Percentiles rank a stretch among this genome's conserved stretches.
These are phyloP conservation scores for Vidua chalybeata DNA, from an alignment of 2,113 vertebrate genomes.

Conservation along the genomic window DNA sequence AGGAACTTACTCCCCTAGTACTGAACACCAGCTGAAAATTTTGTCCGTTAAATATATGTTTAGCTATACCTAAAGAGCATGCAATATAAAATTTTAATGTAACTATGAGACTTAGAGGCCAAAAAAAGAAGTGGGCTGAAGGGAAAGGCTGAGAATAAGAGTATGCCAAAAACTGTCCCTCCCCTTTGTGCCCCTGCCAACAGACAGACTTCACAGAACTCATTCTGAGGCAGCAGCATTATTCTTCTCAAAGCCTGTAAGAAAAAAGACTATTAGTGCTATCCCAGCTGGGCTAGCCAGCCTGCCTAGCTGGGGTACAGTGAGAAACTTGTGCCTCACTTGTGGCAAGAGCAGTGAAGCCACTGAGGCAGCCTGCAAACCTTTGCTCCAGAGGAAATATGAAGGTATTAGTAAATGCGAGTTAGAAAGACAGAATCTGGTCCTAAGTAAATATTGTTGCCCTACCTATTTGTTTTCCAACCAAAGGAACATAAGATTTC, in stretches of 20 bases:
- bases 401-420: not conserved
- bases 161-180: not conserved
- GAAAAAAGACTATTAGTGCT: not conserved
- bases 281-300: not conserved
- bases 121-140: not conserved
- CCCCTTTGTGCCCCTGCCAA: not conserved
- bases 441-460: slow-evolving; percentile 28
- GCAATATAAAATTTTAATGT: not conserved
- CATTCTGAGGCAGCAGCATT: not conserved
- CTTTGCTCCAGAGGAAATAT: not conserved
- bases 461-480: slow-evolving; percentile 36
- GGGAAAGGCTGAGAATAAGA: not conserved
- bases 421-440: not conserved
- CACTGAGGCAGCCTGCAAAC: not conserved
- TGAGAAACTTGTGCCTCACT: not conserved
- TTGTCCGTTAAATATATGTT: not conserved
- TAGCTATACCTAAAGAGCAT: not conserved
- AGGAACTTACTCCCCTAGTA: fast-evolving
- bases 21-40: not conserved
- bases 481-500: not conserved
- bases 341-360: not conserved
- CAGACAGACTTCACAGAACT: not conserved
- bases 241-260: not conserved
- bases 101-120: not conserved
- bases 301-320: not conserved